A percentile compares a stretch with the other conserved stretches of the same genome.
Evolutionary conservation across 2,888 invertebrate genomes (phyloP).

Genomic region (Plagodis dolabraria): DNA sequence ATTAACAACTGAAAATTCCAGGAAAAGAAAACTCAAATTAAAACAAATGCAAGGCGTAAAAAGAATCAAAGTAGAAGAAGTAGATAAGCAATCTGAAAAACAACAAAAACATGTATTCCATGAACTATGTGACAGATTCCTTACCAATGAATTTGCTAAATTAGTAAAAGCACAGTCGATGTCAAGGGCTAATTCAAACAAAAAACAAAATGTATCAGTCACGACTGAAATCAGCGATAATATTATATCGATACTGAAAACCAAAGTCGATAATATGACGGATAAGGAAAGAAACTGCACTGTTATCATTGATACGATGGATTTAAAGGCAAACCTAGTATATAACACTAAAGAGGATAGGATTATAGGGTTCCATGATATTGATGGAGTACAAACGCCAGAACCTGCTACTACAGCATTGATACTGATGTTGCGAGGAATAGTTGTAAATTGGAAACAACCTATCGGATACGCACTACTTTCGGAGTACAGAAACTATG

Average conservation of each 20-base stretch:
- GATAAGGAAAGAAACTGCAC: conserved; percentile 40
- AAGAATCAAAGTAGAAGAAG: conserved; percentile 11
- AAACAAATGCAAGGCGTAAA: conserved; percentile 8
- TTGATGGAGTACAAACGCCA: conserved; percentile 40
- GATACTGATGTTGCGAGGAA: conserved; percentile 42
- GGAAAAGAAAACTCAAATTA: conserved; percentile 14
- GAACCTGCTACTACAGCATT: conserved; percentile 41
- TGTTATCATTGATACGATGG: conserved; percentile 37
- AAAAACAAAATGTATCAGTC: conserved; percentile 10
- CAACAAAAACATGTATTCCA: conserved; percentile 20
- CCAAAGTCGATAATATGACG: conserved; percentile 44
- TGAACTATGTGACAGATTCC: conserved; percentile 26
- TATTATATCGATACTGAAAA: conserved; percentile 39
- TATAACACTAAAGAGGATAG: conserved; percentile 43
- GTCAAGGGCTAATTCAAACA: conserved; percentile 1
- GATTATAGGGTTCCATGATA: conserved; percentile 45
- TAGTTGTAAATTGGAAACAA: conserved; percentile 44
- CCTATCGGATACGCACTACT: conserved; percentile 43
- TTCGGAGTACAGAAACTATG: conserved; percentile 37
- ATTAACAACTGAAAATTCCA: neutral
- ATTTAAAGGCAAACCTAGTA: conserved; percentile 37
- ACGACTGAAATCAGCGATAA: conserved; percentile 39
- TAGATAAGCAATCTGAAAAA: conserved; percentile 10
- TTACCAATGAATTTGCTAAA: conserved; percentile 18
- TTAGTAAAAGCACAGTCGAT: conserved; percentile 12